Base-by-base conservation (phyloP, 2,113 vertebrate species). In the Falcunculus frontatus region DNA sequence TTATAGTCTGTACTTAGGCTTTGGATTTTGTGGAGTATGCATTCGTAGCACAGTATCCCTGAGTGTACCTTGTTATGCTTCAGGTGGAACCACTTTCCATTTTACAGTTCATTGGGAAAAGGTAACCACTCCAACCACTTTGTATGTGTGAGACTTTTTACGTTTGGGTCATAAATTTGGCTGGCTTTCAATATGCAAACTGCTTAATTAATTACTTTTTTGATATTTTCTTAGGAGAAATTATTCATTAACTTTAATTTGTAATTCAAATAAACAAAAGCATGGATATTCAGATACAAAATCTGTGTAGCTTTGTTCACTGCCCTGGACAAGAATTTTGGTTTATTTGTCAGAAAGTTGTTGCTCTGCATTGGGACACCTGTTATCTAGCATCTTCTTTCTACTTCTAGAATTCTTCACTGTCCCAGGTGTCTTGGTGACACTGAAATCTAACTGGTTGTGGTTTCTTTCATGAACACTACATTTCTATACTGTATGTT, bases 321-420 rank as follows among this genome's bases (percentile, higher is more conserved):
- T 59, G 9, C 9, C 8, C 12, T 42, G 37, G 9, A 49, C 30
- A 46, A 26, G 55, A 77, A 18, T 91, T 90, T n/a, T 69, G 11
- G 9, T 77, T 83, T 91, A 62, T 86, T 78, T 90, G 41, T 65
- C 23, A 73, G 53, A 39, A 92, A 41, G 21, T 26, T 88, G 49
- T 70, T 88, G 29, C 49, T 59, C 39, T 90, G 27, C 55, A 92
- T 32, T 64, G 32, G 52, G 49, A 56, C 77, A n/a, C 30, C 35
- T 81, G 65, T 87, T 60, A 77, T 63, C 88, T 91, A 65, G 49
- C 75, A 92, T 35, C 60, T 94, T 75, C 81, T 95, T 93, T 81
- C 37, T 81, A 20, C 64, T 85, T 87, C 20, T 52, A 73, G 84
- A 92, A 68, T 47, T 89, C 65, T 95, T 90, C 37, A 4, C 79